Evolutionary conservation across 1,140 invertebrate genomes (phyloP), one percentile per base, ranked within the genome.

Genomic region (Caerostris extrusa): DNA sequence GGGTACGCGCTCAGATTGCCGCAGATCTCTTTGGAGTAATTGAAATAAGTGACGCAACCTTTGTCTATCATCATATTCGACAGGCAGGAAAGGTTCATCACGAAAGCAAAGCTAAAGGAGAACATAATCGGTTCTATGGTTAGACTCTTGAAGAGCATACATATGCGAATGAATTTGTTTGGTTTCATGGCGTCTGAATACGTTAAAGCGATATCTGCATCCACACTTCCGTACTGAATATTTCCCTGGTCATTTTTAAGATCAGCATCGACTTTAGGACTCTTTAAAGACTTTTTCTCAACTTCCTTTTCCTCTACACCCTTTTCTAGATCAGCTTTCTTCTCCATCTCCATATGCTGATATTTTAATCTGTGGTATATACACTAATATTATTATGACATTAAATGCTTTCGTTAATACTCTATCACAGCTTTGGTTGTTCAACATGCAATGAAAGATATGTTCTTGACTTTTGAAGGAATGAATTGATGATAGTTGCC

Each of bases 1-100:
- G 95, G 95, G n/a, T 95, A 93, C 7, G 94, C 58, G 77, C 95
- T 95, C 56, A 95, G 94, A 92, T 93, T 93, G 3, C 82, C n/a
- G 19, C 92, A 93, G 8, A 93, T 19, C 5, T 55, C 57, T 53
- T 10, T 14, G 19, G 85, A 55, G 55, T 88, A 93, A 10, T 93
- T 93, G 8, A 60, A 88, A 8, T 77, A n/a, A 14, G 81, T 81
- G 0, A 88, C 34, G 7, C 90, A 92, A 10, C 85, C 85, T 89
- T 93, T 93, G 17, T 93, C 85, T 67, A 93, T 93, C 53, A 88
- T 93, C 64, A 93, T 77, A 53, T 93, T 93, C 0, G 92, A 55
- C 7, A 88, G 7, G n/a, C 64, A 77, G 7, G 86, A 88, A 50
- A 82, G 53, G 17, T 88, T 88, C 69, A 93, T 50, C 5, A 88